Percentiles rank a stretch among this genome's conserved stretches.
Evolutionary conservation across 2,113 vertebrate species (phyloP).

Genomic region (Diglossa brunneiventris): DNA sequence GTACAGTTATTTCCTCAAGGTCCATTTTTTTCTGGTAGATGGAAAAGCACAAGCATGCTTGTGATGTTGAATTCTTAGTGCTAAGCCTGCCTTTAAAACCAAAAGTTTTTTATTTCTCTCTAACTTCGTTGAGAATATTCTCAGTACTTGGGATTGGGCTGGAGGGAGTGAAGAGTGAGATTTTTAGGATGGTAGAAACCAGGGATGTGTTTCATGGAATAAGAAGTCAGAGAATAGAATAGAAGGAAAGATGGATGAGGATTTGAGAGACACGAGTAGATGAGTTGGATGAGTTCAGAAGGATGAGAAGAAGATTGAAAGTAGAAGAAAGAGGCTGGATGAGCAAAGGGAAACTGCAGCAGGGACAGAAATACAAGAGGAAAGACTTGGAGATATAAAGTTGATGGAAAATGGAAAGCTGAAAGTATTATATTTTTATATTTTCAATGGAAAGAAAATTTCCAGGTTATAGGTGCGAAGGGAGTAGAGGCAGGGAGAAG

Average conservation of each 20-base stretch:
- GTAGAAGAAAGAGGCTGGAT: background rate
- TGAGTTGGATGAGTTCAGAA: background rate
- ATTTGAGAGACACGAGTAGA: background rate
- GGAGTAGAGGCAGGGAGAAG: background rate
- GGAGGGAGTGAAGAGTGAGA: background rate
- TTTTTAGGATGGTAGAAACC: background rate
- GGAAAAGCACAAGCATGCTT: background rate
- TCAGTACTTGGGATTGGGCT: background rate
- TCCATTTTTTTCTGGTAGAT: background rate
- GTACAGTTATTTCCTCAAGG: background rate
- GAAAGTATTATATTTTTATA: background rate
- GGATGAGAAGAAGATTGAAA: background rate
- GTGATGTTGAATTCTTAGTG: background rate
- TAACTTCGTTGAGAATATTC: background rate
- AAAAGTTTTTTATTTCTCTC: background rate
- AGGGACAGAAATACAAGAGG: background rate
- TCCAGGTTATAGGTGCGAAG: background rate
- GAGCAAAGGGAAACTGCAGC: background rate
- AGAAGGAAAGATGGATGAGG: background rate
- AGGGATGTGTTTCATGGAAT: background rate
- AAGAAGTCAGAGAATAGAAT: background rate
- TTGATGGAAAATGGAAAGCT: background rate
- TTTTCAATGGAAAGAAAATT: background rate
- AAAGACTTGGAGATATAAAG: background rate
- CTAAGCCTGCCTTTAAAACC: background rate